Conservation (phyloP, 2,888 invertebrate genomes). For the Fragum fragum region DNA sequence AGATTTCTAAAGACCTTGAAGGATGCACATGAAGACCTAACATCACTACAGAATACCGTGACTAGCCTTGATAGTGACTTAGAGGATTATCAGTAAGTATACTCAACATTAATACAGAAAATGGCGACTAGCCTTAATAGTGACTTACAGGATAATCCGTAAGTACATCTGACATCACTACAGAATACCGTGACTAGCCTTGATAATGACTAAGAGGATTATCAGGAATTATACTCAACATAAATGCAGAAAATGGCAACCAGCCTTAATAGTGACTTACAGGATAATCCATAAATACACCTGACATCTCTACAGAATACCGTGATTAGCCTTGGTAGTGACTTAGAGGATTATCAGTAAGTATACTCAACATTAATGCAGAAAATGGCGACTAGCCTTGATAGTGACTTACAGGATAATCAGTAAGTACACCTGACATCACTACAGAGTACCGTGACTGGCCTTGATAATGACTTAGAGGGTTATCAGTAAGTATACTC, state of each 20-base stretch:
- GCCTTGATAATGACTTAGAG: conserved; percentile 51
- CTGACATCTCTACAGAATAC: conserved; percentile 50
- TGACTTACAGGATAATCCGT: conserved; percentile 20
- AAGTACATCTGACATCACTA: conserved; percentile 32
- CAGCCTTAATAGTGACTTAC: too few species aligned
- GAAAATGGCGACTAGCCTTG: too few species aligned
- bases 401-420: too few species aligned
- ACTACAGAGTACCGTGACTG: conserved; percentile 49
- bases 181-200: conserved; percentile 53
- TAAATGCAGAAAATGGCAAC: too few species aligned
- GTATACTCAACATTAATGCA: too few species aligned
- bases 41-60: conserved; percentile 50
- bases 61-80: conserved; percentile 54
- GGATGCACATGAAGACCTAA: conserved; percentile 23
- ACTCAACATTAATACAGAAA: too few species aligned
- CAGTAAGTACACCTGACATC: conserved; percentile 20
- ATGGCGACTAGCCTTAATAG: too few species aligned
- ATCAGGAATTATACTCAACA: conserved; percentile 53
- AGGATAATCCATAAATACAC: conserved; percentile 15
- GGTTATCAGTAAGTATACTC: conserved; percentile 55
- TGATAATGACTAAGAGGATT: conserved; percentile 45
- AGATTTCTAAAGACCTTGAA: conserved; percentile 42
- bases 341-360: conserved; percentile 56
- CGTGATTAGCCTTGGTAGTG: conserved; percentile 48
- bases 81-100: conserved; percentile 55